Evolutionary conservation across 2,888 invertebrate species (phyloP).

Genomic region (Cephus nigrinus): DNA sequence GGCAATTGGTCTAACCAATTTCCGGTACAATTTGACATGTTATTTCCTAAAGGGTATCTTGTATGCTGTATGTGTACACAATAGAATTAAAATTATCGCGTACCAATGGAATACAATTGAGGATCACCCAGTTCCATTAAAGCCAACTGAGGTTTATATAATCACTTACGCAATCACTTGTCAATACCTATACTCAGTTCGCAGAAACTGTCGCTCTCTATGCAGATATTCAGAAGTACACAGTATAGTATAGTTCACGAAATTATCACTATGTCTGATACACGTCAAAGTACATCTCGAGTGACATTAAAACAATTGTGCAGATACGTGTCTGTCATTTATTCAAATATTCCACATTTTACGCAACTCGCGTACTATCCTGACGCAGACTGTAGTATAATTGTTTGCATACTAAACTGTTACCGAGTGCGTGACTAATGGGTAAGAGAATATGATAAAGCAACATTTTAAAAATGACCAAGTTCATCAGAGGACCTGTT

Average conservation of each 20-base stretch:
- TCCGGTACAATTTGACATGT: too few relatives aligned
- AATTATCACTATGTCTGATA: background rate
- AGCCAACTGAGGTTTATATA: conserved; percentile 1
- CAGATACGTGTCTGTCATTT: background rate
- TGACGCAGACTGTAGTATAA: background rate
- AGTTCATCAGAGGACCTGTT: background rate
- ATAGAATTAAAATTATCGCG: background rate
- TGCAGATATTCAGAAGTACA: background rate
- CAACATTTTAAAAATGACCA: background rate
- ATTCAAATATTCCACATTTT: background rate
- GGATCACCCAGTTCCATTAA: background rate
- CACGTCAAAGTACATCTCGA: background rate
- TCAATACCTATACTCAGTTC: background rate
- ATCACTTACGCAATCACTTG: background rate
- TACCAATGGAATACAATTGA: background rate
- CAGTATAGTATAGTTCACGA: background rate
- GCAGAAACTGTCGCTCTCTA: background rate
- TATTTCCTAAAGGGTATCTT: background rate
- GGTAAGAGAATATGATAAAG: background rate
- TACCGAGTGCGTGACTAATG: background rate
- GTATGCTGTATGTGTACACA: background rate
- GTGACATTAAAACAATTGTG: background rate
- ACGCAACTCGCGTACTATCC: background rate
- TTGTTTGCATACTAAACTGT: background rate
- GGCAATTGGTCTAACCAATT: too few relatives aligned